These are phyloP conservation scores for Triops longicaudatus DNA, from an alignment of 1,140 invertebrate genomes.

Conservation along the genomic window DNA sequence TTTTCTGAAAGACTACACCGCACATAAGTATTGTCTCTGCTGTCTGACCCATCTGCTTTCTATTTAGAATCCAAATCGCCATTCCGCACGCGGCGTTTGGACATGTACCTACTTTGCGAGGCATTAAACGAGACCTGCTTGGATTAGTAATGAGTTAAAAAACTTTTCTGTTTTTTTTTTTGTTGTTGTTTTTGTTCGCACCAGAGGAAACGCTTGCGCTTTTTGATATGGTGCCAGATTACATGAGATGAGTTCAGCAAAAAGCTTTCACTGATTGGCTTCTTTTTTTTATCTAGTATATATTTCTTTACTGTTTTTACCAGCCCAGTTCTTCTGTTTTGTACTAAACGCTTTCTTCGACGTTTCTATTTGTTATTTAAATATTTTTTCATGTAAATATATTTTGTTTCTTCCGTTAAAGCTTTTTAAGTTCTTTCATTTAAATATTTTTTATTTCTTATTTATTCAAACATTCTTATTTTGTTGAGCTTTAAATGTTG, in stretches of 20 bases:
- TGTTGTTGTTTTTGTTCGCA: neutral
- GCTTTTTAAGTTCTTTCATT: too few relatives aligned
- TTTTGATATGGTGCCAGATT: neutral
- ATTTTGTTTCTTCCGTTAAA: too few relatives aligned
- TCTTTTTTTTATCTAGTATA: too few relatives aligned
- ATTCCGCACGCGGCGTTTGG: neutral
- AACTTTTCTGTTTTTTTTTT: neutral
- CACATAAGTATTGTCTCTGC: neutral
- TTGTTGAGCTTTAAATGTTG: too few relatives aligned
- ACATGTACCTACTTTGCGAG: slow-evolving; percentile 2
- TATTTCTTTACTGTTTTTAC: too few relatives aligned
- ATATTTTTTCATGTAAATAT: too few relatives aligned
- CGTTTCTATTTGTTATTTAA: too few relatives aligned
- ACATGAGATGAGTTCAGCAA: too few relatives aligned
- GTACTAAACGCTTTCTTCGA: too few relatives aligned
- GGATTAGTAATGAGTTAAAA: neutral
- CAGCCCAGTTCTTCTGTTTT: too few relatives aligned
- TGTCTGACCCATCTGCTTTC: neutral
- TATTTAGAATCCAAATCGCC: slow-evolving; percentile 1
- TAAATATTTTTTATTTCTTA: too few relatives aligned
- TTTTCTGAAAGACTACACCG: neutral
- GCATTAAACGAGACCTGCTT: neutral
- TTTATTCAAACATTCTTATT: too few relatives aligned
- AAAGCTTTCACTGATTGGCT: neutral
- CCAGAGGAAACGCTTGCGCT: neutral